phyloP scores from a whole-genome alignment of 2,113 vertebrate species.

The Orientallactaga bullata region DNA sequence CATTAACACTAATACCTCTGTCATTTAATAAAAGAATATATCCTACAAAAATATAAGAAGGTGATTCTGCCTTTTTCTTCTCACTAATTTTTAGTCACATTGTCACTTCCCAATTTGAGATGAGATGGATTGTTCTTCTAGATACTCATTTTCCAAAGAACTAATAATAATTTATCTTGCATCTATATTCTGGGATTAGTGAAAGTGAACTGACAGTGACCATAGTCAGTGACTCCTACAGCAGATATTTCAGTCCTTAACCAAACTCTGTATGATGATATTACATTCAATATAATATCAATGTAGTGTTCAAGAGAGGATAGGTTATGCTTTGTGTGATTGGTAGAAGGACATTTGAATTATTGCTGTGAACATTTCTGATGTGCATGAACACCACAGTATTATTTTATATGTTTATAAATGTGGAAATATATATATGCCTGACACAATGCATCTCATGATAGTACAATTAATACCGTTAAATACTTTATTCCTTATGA shows the following conservation, averaged over 20 bases:
- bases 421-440: neutral
- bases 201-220: neutral
- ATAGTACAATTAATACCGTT: constrained; percentile 35
- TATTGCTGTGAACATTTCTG: neutral
- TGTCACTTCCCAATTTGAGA: neutral
- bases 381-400: neutral
- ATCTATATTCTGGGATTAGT: constrained; percentile 4
- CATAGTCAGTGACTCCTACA: neutral
- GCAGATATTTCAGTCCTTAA: neutral
- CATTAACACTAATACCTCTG: neutral
- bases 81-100: constrained; percentile 5
- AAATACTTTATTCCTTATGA: constrained; percentile 37
- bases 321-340: neutral
- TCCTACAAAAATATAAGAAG: neutral
- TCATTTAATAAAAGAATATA: constrained; percentile 32
- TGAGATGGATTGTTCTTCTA: neutral
- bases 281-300: neutral
- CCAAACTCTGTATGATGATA: neutral
- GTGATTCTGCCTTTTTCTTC: neutral
- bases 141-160: constrained; percentile 25
- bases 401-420: neutral
- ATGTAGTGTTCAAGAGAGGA: neutral
- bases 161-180: neutral
- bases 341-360: neutral
- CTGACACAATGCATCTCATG: neutral